Conservation (phyloP, 2,797 vertebrate species). For the Emys orbicularis region DNA sequence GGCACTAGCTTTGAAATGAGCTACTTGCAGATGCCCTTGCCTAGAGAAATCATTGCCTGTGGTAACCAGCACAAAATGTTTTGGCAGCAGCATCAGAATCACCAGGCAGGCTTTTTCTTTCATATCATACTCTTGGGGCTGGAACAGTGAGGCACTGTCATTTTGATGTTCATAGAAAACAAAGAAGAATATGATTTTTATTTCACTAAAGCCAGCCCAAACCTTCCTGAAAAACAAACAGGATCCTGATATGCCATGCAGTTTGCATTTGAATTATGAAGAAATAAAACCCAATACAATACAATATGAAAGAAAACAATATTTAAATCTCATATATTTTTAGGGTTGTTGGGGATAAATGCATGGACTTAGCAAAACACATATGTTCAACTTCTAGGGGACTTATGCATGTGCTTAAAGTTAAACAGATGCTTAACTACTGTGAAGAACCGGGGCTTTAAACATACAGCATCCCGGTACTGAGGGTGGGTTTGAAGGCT, state of each 20-base stretch:
- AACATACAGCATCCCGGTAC: background rate
- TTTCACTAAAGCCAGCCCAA: background rate
- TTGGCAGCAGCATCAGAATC: background rate
- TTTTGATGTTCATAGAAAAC: slow-evolving; percentile 20
- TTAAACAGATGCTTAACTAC: background rate
- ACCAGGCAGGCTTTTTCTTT: background rate
- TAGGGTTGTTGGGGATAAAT: background rate
- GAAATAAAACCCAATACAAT: background rate
- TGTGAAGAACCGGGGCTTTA: background rate
- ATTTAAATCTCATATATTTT: slow-evolving; percentile 44
- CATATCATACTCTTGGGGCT: background rate
- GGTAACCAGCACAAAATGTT: background rate
- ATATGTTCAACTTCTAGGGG: background rate
- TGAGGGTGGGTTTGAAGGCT: background rate
- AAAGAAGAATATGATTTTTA: background rate
- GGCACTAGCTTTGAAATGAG: background rate
- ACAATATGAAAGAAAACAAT: slow-evolving; percentile 53
- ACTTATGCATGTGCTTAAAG: background rate
- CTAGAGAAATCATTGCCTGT: background rate
- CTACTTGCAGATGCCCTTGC: background rate
- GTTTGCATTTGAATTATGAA: slow-evolving; percentile 61
- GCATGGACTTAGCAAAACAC: background rate
- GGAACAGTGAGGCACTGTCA: background rate
- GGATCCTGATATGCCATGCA: slow-evolving; percentile 62
- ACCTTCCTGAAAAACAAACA: slow-evolving; percentile 57